Evolutionary conservation across 2,888 invertebrate genomes (phyloP).

Genomic region (Lysandra bellargus): DNA sequence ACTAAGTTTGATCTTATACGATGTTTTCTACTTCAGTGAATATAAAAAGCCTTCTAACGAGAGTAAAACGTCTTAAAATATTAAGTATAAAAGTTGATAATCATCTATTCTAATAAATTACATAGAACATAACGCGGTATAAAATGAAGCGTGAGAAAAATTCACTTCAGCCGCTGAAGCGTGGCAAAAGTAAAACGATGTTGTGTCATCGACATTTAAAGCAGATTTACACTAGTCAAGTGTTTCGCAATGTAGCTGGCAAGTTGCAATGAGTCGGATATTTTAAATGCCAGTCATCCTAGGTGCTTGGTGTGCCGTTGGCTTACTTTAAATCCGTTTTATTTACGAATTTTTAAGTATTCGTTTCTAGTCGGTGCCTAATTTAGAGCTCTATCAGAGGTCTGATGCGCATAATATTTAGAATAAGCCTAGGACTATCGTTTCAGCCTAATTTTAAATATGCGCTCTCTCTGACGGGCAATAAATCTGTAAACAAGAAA

Average conservation of each 20-base stretch:
- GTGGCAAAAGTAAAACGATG: slow-evolving; percentile 41
- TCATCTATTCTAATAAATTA: background rate
- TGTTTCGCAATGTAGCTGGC: background rate
- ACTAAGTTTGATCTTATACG: background rate
- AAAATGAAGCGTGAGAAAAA: slow-evolving; percentile 45
- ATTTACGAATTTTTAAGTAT: background rate
- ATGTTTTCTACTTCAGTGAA: background rate
- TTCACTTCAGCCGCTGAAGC: slow-evolving; percentile 46
- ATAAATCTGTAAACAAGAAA: background rate
- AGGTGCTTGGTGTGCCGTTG: background rate
- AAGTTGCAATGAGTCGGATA: background rate
- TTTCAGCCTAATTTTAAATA: background rate
- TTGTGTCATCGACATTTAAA: slow-evolving; percentile 42
- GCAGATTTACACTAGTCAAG: slow-evolving; percentile 18
- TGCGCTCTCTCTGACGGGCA: background rate
- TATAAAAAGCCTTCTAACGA: background rate
- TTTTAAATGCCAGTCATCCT: slow-evolving; percentile 5
- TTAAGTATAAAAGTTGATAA: background rate
- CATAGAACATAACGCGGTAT: slow-evolving; percentile 28
- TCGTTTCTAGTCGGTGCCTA: background rate
- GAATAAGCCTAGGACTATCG: too few relatives aligned
- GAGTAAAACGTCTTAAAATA: background rate
- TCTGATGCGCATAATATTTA: too few relatives aligned
- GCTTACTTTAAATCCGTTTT: background rate
- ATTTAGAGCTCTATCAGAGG: too few relatives aligned